Conservation (phyloP, 2,888 invertebrate genomes). For the Apamea monoglypha region DNA sequence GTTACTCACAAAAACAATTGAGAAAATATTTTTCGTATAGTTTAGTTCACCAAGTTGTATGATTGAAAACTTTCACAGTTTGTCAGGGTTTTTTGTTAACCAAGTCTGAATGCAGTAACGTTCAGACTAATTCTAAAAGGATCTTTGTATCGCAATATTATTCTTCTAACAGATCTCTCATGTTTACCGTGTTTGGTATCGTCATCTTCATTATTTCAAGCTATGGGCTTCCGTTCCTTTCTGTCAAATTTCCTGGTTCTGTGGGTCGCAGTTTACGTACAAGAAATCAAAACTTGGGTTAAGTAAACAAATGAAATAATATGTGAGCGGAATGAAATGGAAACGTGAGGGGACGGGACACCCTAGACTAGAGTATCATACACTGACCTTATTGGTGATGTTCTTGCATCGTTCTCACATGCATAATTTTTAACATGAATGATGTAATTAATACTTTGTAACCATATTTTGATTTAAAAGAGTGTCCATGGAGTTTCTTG, state of each 20-base stretch:
- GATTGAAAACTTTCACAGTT: not conserved
- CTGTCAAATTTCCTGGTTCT: too few relatives aligned
- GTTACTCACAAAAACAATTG: not conserved
- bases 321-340: not conserved
- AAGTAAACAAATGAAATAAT: too few relatives aligned
- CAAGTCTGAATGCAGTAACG: not conserved
- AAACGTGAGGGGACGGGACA: not conserved
- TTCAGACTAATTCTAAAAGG: not conserved
- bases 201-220: not conserved
- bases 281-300: not conserved
- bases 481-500: too few relatives aligned
- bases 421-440: too few relatives aligned
- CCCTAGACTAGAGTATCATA: not conserved
- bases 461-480: too few relatives aligned
- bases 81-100: not conserved
- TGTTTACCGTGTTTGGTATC: not conserved
- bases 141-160: not conserved
- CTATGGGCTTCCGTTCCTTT: not conserved
- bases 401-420: too few relatives aligned
- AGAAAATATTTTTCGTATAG: not conserved
- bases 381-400: not conserved
- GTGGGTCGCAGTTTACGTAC: not conserved
- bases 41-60: not conserved
- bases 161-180: not conserved
- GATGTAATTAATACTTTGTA: too few relatives aligned